Conservation (phyloP, 2,113 vertebrate genomes). For the Cygnus buccinator region DNA sequence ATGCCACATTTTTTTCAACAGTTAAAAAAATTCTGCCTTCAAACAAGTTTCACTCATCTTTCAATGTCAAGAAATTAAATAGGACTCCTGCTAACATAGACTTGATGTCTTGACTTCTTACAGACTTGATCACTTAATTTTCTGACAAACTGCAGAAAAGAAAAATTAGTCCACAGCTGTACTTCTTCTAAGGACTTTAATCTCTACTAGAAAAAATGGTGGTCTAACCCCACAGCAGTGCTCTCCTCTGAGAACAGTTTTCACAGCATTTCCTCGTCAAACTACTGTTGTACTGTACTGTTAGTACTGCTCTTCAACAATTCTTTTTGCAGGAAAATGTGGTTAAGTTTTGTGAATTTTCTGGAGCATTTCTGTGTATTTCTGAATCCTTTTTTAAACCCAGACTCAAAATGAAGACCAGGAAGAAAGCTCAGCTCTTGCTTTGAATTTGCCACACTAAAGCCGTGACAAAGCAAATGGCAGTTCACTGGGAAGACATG, state of each 20-base stretch:
- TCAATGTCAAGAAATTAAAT: neutral
- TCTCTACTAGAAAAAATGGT: neutral
- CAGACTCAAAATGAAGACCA: neutral
- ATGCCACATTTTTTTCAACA: neutral
- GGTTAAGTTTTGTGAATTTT: neutral
- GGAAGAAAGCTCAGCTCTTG: neutral
- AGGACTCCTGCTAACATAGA: neutral
- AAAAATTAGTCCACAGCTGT: neutral
- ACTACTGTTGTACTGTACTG: fast-evolving
- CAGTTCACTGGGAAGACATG: neutral
- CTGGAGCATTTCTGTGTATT: neutral
- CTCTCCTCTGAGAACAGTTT: neutral
- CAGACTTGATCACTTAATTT: neutral
- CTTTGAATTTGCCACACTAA: neutral
- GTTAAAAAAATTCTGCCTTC: neutral
- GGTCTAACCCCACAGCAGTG: neutral
- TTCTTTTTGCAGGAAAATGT: neutral
- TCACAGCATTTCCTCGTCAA: neutral
- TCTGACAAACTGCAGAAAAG: neutral
- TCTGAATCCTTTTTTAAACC: neutral
- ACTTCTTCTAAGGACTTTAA: neutral
- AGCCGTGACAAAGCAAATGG: neutral
- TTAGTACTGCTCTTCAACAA: neutral
- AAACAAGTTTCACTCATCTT: neutral
- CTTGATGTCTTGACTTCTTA: neutral